These are phyloP conservation scores for Lateolabrax maculatus DNA, from an alignment of 2,797 vertebrate species.

Conservation along the genomic window DNA sequence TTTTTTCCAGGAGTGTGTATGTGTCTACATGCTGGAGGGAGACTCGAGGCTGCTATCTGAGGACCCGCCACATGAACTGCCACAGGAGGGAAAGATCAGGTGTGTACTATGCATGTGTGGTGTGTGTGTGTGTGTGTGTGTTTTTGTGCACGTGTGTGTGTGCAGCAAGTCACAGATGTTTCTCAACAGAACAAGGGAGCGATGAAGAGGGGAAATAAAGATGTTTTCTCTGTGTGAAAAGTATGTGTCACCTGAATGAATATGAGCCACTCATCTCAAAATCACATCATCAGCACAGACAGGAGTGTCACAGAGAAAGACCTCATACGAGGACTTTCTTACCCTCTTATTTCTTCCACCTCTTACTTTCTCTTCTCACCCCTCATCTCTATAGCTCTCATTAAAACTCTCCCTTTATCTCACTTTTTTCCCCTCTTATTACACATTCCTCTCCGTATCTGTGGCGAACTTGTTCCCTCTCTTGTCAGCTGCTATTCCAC, in stretches of 20 bases:
- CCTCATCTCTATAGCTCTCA: slow-evolving; percentile 2
- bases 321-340: slow-evolving; percentile 24
- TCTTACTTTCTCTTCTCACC: slow-evolving; percentile 5
- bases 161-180: slow-evolving; percentile 38
- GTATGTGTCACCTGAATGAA: slow-evolving; percentile 60
- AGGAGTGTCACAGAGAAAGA: slow-evolving; percentile 21
- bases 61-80: slow-evolving; percentile 89
- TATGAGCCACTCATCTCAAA: slow-evolving; percentile 29
- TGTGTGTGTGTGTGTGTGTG: slow-evolving; percentile 26
- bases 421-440: slow-evolving; percentile 20
- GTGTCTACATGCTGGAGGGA: slow-evolving; percentile 88
- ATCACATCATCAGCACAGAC: slow-evolving; percentile 38
- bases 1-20: slow-evolving; percentile 88
- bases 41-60: slow-evolving; percentile 87
- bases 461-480: slow-evolving; percentile 26
- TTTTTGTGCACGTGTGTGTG: not conserved
- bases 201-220: slow-evolving; percentile 10
- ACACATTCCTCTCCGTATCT: slow-evolving; percentile 23
- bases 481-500: slow-evolving; percentile 52
- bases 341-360: slow-evolving; percentile 16
- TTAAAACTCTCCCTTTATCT: slow-evolving; percentile 26
- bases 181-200: slow-evolving; percentile 7
- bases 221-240: slow-evolving; percentile 53
- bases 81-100: slow-evolving; percentile 90
- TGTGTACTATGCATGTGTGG: slow-evolving; percentile 67